Base-by-base conservation (phyloP, 2,113 vertebrate species). In the Periophthalmus modestus region DNA sequence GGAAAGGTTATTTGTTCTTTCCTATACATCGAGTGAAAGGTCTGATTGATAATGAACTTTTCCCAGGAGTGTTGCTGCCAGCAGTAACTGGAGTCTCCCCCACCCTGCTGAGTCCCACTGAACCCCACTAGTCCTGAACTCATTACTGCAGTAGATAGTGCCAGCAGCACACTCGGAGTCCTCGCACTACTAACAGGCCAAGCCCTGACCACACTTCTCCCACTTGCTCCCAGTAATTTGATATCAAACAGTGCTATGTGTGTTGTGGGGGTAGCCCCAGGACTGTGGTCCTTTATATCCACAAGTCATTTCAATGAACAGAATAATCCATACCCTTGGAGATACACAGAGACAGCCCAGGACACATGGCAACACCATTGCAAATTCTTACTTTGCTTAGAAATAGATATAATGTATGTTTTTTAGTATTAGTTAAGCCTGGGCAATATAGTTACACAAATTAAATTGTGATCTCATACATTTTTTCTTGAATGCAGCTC, bases 71-170 rank as follows among this genome's bases (percentile, higher is more conserved):
- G 70, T 73, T 65, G 33, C 62, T 39, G 62, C 33, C 62, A 74
- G 69, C 75, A 54, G 54, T 69, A 68, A 65, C 62, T 55, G 52
- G 67, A 78, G 72, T 73, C 73, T 68, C 47, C 61, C 78, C 72
- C 67, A 50, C 62, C 74, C 69, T 69, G 66, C 74, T 87, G 69
- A 71, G 57, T 83, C 73, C 79, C 21, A 58, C 77, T 75, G 72
- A 83, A 84, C 54, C 76, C 78, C 74, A 63, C 84, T 72, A 71
- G 79, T 83, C 77, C 73, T 79, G 82, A 79, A 86, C 77, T 86
- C 84, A 85, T 88, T 83, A 79, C 80, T 83, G 74, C 74, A 52
- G 61, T 43, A 66, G 81, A 82, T 13, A 68, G 75, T 75, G 72
- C 82, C 75, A 87, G 74, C 57, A 57, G 75, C 76, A 57, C 70